Evolutionary conservation across 2,113 vertebrate species (phyloP).

Genomic region (Delphinapterus leucas): DNA sequence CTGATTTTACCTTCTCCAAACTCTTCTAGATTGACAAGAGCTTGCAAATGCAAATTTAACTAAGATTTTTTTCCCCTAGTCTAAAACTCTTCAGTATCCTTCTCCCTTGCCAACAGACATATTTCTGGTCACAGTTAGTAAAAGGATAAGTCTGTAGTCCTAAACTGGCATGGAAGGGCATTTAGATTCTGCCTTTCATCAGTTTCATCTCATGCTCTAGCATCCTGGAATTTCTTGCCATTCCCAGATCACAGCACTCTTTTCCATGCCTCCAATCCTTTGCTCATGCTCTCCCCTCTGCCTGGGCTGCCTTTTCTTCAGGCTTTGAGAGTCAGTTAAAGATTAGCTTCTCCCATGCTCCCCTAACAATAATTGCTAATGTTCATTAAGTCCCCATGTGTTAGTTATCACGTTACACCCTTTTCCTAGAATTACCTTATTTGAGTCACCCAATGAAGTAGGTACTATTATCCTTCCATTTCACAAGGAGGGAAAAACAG

Average conservation of each 20-base stretch:
- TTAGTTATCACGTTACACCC: not conserved
- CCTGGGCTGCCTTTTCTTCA: not conserved
- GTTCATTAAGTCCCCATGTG: not conserved
- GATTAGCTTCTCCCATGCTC: not conserved
- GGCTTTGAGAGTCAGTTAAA: not conserved
- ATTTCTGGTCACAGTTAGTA: not conserved
- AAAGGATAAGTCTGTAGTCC: not conserved
- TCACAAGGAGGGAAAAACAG: not conserved
- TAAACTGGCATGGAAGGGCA: not conserved
- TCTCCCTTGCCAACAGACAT: not conserved
- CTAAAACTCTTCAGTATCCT: not conserved
- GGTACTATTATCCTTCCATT: not conserved
- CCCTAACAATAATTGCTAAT: not conserved
- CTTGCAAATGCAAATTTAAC: not conserved
- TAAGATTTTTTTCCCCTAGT: not conserved
- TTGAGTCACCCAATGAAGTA: not conserved
- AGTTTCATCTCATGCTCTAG: not conserved
- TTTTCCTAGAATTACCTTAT: not conserved
- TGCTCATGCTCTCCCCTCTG: not conserved
- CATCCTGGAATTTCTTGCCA: not conserved
- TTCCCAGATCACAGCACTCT: not conserved
- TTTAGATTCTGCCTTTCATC: not conserved
- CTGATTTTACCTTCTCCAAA: not conserved
- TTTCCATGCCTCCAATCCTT: not conserved
- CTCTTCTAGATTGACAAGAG: not conserved